Base-by-base conservation (phyloP, 1,140 invertebrate species). In the Megathymus violae region DNA sequence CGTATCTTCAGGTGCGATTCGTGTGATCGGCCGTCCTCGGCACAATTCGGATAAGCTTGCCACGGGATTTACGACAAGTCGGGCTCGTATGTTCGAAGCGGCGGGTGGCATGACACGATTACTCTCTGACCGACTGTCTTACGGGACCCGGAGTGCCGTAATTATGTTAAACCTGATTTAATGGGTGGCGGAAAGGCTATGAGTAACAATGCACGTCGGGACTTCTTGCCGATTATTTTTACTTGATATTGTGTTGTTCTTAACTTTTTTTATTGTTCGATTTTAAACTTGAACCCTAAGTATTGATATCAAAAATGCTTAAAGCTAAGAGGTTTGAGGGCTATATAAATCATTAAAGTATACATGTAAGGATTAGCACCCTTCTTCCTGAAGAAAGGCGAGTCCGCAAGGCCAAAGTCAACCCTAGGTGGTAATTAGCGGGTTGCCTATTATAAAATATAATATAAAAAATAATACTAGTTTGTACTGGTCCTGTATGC, bases 21-120 rank as follows among this genome's bases (percentile, higher is more conserved):
- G 52, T 68, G 60, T 61, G 67, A 63, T 68, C 65, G 65, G 13
- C 44, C 64, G 51, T 61, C 61, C 63, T 66, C 62, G 61, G 41
- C 56, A 62, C 52, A 63, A 44, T 76, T 73, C 77, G 69, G 73
- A 75, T 82, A 76, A 50, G 61, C 69, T 76, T 54, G 65, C 63
- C 59, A 40, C 41, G 50, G 69, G 65, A 83, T 81, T 82, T 81
- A 82, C 71, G 78, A 82, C 58, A 61, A 75, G 74, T 65, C 69
- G n/a, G 64, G 68, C 71, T 67, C 79, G 71, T 72, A 74, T 74
- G 63, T 76, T 69, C 40, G 3, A 60, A 65, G 34, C 80, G 47
- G 61, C 82, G 77, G 84, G 84, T 51, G 80, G 80, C 58, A 74
- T 81, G 82, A 60, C 84, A 80, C 80, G 73, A 62, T 82, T 82